These are phyloP conservation scores for Sebastes wilsoni DNA, from an alignment of 2,797 vertebrate genomes.

Conservation along the genomic window DNA sequence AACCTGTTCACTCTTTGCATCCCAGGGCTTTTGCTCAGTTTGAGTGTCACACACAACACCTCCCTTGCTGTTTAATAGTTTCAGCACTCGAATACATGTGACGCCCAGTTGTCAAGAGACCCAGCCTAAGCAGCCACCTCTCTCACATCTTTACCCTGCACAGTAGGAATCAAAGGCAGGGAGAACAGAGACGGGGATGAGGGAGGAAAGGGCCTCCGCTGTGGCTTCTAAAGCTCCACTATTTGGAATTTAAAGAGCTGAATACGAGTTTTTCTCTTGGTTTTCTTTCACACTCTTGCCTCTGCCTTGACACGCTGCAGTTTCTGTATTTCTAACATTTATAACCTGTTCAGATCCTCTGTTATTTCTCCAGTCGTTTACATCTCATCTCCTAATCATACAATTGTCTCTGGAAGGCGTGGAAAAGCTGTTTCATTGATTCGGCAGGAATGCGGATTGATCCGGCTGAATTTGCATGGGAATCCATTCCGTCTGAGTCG, in stretches of 20 bases:
- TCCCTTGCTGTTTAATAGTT: constrained; percentile 82
- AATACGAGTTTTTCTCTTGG: not conserved
- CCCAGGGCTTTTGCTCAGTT: not conserved
- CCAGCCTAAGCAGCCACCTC: constrained; percentile 58
- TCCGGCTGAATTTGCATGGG: constrained; percentile 76
- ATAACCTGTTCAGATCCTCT: constrained; percentile 19
- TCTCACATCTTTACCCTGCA: constrained; percentile 74
- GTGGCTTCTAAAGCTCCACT: constrained; percentile 23
- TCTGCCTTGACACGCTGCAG: not conserved
- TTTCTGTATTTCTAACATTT: not conserved
- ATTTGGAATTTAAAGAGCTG: constrained; percentile 29
- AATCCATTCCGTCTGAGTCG: constrained; percentile 66
- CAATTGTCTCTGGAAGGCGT: constrained; percentile 26
- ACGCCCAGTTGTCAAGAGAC: constrained; percentile 76
- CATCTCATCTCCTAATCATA: constrained; percentile 57
- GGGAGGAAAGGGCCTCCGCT: constrained; percentile 19
- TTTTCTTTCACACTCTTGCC: not conserved
- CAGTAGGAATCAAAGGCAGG: constrained; percentile 81
- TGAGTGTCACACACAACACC: not conserved
- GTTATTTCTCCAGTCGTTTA: constrained; percentile 34
- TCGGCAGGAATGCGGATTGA: constrained; percentile 57
- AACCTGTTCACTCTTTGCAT: not conserved
- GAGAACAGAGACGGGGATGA: constrained; percentile 40
- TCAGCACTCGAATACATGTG: constrained; percentile 73
- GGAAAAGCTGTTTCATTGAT: constrained; percentile 69